These are phyloP conservation scores for Tachuris rubrigastra DNA, from an alignment of 2,113 vertebrate genomes.

Conservation along the genomic window DNA sequence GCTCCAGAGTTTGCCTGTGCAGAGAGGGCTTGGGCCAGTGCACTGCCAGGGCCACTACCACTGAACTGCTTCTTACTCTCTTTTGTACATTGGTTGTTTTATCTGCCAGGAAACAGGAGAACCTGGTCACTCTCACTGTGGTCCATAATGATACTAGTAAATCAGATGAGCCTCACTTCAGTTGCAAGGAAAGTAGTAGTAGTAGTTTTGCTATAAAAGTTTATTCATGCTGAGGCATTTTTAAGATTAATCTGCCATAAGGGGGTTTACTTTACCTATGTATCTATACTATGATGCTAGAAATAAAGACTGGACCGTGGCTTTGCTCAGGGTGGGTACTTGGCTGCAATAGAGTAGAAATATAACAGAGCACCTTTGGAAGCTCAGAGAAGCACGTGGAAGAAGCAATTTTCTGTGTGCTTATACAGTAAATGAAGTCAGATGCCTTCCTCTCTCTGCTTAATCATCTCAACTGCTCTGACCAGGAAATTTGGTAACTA, in stretches of 20 bases:
- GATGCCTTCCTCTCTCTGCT: neutral
- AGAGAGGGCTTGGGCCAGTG: neutral
- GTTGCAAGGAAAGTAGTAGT: neutral
- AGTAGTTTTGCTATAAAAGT: neutral
- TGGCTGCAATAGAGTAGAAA: neutral
- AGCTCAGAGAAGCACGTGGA: neutral
- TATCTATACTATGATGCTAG: neutral
- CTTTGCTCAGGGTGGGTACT: neutral
- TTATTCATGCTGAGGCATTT: slow-evolving; percentile 6
- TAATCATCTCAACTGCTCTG: neutral
- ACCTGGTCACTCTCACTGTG: neutral
- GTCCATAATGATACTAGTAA: neutral
- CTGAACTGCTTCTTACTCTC: neutral
- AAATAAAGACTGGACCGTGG: neutral
- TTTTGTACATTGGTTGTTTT: neutral
- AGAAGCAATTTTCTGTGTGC: neutral
- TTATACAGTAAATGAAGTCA: neutral
- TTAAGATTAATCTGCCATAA: neutral
- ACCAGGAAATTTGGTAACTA: neutral
- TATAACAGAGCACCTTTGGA: neutral
- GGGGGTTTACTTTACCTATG: neutral
- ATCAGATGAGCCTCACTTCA: neutral
- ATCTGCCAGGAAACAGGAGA: neutral
- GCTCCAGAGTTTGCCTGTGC: neutral
- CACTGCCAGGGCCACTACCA: neutral